Conservation (phyloP, 2,888 invertebrate genomes). For the Allophyes oxyacanthae region DNA sequence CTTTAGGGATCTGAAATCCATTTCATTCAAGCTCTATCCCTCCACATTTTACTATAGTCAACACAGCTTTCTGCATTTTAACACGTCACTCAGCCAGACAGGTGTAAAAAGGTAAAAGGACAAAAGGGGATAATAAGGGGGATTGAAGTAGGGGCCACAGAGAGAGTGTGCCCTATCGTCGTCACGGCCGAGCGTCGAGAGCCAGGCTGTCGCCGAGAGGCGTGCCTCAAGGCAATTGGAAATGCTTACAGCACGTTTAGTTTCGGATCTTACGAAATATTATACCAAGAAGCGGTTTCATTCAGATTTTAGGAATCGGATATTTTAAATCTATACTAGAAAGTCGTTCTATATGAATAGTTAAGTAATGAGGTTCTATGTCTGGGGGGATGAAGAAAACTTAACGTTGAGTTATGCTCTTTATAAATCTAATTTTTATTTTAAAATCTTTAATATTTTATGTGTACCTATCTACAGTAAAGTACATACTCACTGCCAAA, state of each 20-base stretch:
- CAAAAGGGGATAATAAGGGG: constrained; percentile 77
- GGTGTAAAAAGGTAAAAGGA: constrained; percentile 76
- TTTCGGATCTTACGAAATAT: constrained; percentile 49
- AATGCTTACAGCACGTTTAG: constrained; percentile 56
- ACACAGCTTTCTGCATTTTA: constrained; percentile 53
- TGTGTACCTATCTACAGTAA: no score
- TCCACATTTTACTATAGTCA: constrained; percentile 41
- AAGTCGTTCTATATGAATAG: no score
- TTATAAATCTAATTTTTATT: no score
- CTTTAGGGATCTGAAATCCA: constrained; percentile 15
- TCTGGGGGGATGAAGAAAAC: no score
- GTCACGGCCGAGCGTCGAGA: constrained; percentile 61
- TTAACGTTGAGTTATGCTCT: no score
- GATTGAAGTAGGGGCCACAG: constrained; percentile 69
- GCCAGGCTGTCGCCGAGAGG: constrained; percentile 53
- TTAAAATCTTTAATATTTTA: no score
- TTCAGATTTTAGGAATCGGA: neutral
- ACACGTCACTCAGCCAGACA: constrained; percentile 64
- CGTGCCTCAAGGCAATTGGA: constrained; percentile 54
- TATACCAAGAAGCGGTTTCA: constrained; percentile 2
- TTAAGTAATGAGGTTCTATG: no score
- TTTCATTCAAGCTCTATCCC: constrained; percentile 28
- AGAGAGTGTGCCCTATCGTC: constrained; percentile 79
- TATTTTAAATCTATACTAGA: no score
- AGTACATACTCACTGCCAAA: no score